Conservation (phyloP, 2,888 invertebrate genomes). For the Agriopis leucophaearia region DNA sequence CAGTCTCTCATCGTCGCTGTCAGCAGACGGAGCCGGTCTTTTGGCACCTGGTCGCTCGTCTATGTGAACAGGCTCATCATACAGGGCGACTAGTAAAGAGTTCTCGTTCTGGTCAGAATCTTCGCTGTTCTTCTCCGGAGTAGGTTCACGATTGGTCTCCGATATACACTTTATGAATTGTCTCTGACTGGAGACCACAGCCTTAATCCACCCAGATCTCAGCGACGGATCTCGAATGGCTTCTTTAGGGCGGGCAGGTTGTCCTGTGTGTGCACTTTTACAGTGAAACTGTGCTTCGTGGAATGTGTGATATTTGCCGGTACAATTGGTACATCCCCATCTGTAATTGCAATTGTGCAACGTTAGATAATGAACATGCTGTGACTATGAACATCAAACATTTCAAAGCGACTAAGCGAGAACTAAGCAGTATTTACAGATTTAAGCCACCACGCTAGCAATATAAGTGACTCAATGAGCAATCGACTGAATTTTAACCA, state of each 20-base stretch:
- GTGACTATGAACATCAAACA: not conserved
- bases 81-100: conserved; percentile 72
- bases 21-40: conserved; percentile 41
- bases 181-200: conserved; percentile 62
- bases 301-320: conserved; percentile 66
- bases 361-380: conserved; percentile 4
- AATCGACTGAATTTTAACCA: not conserved
- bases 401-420: conserved; percentile 16
- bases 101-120: conserved; percentile 56
- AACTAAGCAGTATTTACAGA: conserved; percentile 6
- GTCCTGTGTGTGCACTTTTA: conserved; percentile 59
- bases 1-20: conserved; percentile 66
- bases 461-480: not conserved
- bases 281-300: conserved; percentile 79
- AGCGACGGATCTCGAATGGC: conserved; percentile 61
- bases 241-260: conserved; percentile 61
- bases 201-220: conserved; percentile 66
- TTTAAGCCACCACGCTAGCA: conserved; percentile 5
- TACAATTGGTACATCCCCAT: conserved; percentile 74
- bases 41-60: conserved; percentile 57
- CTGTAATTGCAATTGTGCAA: conserved; percentile 55
- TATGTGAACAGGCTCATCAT: conserved; percentile 65
- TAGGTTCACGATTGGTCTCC: conserved; percentile 10
- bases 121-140: conserved; percentile 21
- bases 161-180: conserved; percentile 51